Base-by-base conservation (phyloP, 2,888 invertebrate species). In the Noctua pronuba region DNA sequence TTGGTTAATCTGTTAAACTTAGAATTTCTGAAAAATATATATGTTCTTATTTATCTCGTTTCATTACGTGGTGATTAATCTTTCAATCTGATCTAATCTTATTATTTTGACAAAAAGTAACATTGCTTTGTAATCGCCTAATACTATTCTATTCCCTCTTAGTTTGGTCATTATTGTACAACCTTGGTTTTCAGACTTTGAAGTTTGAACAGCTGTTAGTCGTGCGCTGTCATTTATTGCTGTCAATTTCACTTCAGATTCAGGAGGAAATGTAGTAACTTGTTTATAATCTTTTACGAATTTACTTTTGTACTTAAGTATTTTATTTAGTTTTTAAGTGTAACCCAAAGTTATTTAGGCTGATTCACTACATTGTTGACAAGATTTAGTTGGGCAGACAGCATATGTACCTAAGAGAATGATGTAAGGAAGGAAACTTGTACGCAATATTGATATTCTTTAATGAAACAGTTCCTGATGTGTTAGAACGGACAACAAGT, bases 381-480 rank as follows among this genome's bases (percentile, higher is more conserved):
- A 49, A 49, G 24, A 7, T 71, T 38, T 58, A 31, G 11, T 84
- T 44, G 35, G 3, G n/a, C 55, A 35, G 35, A 60, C 6, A 73
- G 35, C 73, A 18, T n/a, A 31, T 11, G 28, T 24, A n/a, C n/a
- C n/a, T n/a, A 24, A 69, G 11, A 71, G 41, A 88, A 80, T 88
- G 88, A 83, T 88, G 80, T 84, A 89, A 86, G 85, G 80, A 77
- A 77, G 66, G 75, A 62, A 77, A 79, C 46, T 75, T 77, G n/a
- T 69, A 72, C 68, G 77, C n/a, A 87, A 76, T 71, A 67, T 73
- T 85, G 69, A 62, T 70, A 58, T 35, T 64, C 49, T 64, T 28
- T 31, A 64, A 79, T 68, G 28, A 75, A 70, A 60, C 76, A 74
- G 79, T 82, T 24, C 21, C 28, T 46, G 52, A 60, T 66, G 80